Evolutionary conservation across 1,140 invertebrate species (phyloP).

Genomic region (Tribolium madens): DNA sequence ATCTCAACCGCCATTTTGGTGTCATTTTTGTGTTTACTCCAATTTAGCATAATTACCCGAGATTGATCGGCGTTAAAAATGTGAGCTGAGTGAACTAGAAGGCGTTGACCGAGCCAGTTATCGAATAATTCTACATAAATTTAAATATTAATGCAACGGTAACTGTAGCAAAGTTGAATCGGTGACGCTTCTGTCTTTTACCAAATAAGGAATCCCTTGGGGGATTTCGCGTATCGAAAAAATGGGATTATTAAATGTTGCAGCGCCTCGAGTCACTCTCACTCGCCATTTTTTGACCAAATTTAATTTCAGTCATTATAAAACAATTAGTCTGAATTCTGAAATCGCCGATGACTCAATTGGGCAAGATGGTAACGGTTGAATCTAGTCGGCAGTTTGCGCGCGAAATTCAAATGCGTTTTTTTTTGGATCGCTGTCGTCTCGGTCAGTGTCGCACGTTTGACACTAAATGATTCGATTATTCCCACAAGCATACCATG

Average conservation of each 20-base stretch:
- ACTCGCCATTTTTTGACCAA: no score
- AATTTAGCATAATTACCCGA: constrained; percentile 23
- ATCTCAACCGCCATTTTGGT: neutral
- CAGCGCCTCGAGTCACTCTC: neutral
- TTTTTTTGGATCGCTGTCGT: neutral
- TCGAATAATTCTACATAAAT: constrained; percentile 57
- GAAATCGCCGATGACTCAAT: neutral
- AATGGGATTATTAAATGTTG: neutral
- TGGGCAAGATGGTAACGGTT: neutral
- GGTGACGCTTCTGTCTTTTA: constrained; percentile 44
- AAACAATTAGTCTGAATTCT: constrained; percentile 17
- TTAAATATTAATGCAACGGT: constrained; percentile 53
- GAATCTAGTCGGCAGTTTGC: neutral
- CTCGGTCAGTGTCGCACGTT: constrained; percentile 39
- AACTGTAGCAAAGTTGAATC: constrained; percentile 39
- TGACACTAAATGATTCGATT: constrained; percentile 44
- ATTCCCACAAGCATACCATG: constrained; percentile 37
- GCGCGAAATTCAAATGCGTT: neutral
- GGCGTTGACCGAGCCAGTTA: constrained; percentile 57
- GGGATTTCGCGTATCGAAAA: no score
- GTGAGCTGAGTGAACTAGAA: constrained; percentile 44
- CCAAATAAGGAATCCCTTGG: neutral
- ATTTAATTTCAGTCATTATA: neutral
- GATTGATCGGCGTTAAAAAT: constrained; percentile 54
- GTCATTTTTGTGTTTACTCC: neutral